Percentiles rank a stretch among this genome's conserved stretches.
These are phyloP conservation scores for Potamarius usumacintae DNA, from an alignment of 2,113 vertebrate species.

Conservation along the genomic window DNA sequence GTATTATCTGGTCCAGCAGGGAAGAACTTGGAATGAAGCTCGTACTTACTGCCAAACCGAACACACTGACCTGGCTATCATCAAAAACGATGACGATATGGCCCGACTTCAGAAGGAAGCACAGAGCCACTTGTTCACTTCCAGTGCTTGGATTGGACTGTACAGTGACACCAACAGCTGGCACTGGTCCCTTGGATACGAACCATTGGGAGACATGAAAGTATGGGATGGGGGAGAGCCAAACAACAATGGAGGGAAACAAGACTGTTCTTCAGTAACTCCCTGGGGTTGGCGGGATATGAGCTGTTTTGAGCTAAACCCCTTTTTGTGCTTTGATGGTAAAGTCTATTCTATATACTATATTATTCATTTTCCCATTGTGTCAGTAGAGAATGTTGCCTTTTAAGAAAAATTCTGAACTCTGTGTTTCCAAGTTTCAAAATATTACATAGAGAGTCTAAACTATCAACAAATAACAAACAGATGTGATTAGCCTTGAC, in stretches of 20 bases:
- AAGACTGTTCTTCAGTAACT: neutral
- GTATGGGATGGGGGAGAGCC: neutral
- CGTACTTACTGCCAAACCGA: constrained; percentile 3
- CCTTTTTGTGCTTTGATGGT: constrained; percentile 16
- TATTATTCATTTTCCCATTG: neutral
- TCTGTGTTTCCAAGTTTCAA: neutral
- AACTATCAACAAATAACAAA: neutral
- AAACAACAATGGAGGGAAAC: neutral
- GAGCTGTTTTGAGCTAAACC: accelerated
- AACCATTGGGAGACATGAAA: neutral
- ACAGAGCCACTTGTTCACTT: neutral
- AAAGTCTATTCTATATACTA: neutral
- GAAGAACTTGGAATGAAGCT: constrained; percentile 24
- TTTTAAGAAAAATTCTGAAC: neutral
- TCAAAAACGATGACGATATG: neutral
- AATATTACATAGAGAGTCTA: neutral
- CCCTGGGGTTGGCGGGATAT: neutral
- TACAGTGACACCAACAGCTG: neutral
- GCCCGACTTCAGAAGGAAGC: neutral
- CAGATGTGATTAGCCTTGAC: neutral
- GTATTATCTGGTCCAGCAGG: constrained; percentile 23
- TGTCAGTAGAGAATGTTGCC: neutral
- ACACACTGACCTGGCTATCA: constrained; percentile 1
- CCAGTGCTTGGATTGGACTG: neutral
- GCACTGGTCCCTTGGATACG: constrained; percentile 3